Evolutionary conservation across 2,888 invertebrate species (phyloP).

Genomic region (Phrixothrix hirtus): DNA sequence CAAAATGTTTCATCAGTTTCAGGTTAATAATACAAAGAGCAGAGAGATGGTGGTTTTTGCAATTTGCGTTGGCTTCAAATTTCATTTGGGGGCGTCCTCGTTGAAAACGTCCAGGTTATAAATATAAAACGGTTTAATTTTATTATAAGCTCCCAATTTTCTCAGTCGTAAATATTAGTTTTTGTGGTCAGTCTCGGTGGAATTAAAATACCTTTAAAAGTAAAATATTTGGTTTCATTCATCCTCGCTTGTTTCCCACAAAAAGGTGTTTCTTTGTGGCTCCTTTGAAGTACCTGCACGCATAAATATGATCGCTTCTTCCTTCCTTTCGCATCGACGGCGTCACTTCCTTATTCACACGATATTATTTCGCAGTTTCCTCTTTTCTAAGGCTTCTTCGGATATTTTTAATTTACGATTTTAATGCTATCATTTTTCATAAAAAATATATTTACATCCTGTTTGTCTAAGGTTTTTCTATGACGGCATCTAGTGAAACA

Average conservation of each 20-base stretch:
- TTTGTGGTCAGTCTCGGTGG: constrained; percentile 41
- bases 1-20: constrained; percentile 2
- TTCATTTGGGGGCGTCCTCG: constrained; percentile 28
- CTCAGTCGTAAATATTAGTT: constrained; percentile 46
- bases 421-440: too few species aligned
- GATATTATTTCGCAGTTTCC: constrained; percentile 37
- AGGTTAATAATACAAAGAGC: constrained; percentile 9
- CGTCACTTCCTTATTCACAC: constrained; percentile 32
- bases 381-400: constrained; percentile 35
- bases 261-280: constrained; percentile 23
- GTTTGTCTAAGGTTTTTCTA: too few species aligned
- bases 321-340: constrained; percentile 34
- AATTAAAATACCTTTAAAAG: constrained; percentile 47
- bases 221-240: constrained; percentile 47
- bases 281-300: constrained; percentile 20
- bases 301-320: constrained; percentile 37
- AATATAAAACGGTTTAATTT: constrained; percentile 42
- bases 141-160: constrained; percentile 43
- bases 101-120: constrained; percentile 32
- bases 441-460: too few species aligned
- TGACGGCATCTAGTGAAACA: too few species aligned
- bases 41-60: too few species aligned
- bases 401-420: constrained; percentile 4
- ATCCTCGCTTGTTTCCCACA: constrained; percentile 32
- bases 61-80: constrained; percentile 9